These are phyloP conservation scores for Centropus bengalensis DNA, from an alignment of 2,113 vertebrate species.

Conservation along the genomic window DNA sequence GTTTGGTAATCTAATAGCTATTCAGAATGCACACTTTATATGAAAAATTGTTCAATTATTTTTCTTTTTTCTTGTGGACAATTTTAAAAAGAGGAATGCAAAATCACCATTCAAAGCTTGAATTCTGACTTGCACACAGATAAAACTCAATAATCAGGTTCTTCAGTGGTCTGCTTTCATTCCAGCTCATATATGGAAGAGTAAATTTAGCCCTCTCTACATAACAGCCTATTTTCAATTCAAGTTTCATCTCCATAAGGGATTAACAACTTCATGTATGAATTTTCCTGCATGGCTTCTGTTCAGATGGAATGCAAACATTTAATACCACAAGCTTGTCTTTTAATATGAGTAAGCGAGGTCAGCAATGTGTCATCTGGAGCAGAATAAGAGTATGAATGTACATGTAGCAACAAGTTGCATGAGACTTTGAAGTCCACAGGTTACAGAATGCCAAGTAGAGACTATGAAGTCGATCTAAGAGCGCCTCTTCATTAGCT, in stretches of 20 bases:
- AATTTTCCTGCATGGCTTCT: neutral
- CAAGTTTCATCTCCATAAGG: neutral
- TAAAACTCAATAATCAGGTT: neutral
- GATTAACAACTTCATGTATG: neutral
- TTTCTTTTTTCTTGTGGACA: neutral
- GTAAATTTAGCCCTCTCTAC: slow-evolving; percentile 2
- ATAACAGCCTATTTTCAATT: neutral
- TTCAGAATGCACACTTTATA: neutral
- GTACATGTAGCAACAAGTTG: too few species aligned
- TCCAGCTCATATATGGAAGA: neutral
- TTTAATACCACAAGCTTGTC: too few species aligned
- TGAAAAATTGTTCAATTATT: neutral
- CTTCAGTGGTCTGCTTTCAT: neutral
- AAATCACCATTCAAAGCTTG: slow-evolving; percentile 24
- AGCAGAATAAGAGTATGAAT: too few species aligned
- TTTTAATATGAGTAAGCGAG: too few species aligned
- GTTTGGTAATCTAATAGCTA: neutral
- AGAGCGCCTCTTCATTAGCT: neutral
- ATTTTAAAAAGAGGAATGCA: slow-evolving; percentile 2
- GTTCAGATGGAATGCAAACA: neutral
- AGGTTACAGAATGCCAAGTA: too few species aligned
- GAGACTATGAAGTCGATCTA: too few species aligned
- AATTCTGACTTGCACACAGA: neutral
- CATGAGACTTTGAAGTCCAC: too few species aligned
- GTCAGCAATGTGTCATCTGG: too few species aligned